Conservation (phyloP, 2,113 vertebrate species). For the Oreotragus oreotragus region DNA sequence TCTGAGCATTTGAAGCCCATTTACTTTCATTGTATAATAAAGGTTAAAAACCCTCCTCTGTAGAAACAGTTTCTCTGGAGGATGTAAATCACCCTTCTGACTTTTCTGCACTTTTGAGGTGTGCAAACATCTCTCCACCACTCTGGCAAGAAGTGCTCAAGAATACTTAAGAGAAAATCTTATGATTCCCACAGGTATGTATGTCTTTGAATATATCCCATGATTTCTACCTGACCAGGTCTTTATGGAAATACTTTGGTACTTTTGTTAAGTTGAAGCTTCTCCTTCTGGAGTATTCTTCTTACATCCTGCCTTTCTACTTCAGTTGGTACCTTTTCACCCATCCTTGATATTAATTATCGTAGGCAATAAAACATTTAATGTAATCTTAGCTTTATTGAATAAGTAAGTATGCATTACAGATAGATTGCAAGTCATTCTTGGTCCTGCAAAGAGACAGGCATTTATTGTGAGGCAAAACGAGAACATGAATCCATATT, state of each 20-base stretch:
- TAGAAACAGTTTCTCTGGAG: slow-evolving; percentile 1
- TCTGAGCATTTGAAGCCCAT: slow-evolving; percentile 12
- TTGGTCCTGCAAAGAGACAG: slow-evolving; percentile 47
- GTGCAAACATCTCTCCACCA: background rate
- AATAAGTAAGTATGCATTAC: slow-evolving; percentile 61
- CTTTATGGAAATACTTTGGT: too few relatives aligned
- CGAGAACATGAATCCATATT: slow-evolving; percentile 22
- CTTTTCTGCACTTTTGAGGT: background rate
- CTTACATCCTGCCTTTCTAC: background rate
- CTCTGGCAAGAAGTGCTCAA: background rate
- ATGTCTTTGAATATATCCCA: background rate
- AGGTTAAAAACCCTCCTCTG: background rate
- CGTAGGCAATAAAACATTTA: slow-evolving; percentile 35
- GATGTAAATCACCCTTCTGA: slow-evolving; percentile 30
- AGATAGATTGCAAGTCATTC: slow-evolving; percentile 53
- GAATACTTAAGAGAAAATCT: background rate
- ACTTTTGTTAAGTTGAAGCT: background rate
- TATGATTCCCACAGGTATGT: background rate
- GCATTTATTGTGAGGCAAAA: slow-evolving; percentile 53
- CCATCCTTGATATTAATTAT: background rate
- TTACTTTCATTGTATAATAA: slow-evolving; percentile 16
- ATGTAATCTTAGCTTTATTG: slow-evolving; percentile 66
- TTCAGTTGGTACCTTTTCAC: background rate
- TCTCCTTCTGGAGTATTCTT: background rate
- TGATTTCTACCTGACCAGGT: background rate